phyloP scores from a whole-genome alignment of 2,888 invertebrate species.

The Coelinius sp. region DNA sequence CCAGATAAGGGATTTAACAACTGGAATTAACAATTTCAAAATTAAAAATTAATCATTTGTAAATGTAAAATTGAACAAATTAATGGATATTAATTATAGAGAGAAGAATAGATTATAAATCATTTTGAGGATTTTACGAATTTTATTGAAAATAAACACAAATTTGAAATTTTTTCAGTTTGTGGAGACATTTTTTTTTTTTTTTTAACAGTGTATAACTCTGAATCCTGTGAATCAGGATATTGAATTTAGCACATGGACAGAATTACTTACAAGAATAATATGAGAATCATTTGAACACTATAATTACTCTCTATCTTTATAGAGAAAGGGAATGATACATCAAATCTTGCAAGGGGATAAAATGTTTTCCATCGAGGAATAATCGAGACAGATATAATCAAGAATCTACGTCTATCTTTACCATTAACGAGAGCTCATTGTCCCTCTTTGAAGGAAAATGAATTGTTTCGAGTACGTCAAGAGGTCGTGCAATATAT shows the following conservation, averaged over 20 bases:
- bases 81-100: too few species aligned
- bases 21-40: too few species aligned
- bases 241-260: conserved; percentile 36
- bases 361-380: not conserved
- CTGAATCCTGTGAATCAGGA: conserved; percentile 34
- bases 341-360: not conserved
- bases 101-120: not conserved
- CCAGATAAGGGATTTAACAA: too few species aligned
- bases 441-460: not conserved
- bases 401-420: not conserved
- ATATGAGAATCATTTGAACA: conserved; percentile 2
- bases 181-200: conserved; percentile 37
- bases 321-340: not conserved
- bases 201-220: conserved; percentile 40
- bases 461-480: not conserved
- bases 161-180: conserved; percentile 23
- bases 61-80: too few species aligned
- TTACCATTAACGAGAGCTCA: not conserved
- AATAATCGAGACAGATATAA: not conserved
- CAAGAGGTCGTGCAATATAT: conserved; percentile 10
- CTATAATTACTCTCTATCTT: not conserved
- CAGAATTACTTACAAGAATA: conserved; percentile 37
- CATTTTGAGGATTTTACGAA: not conserved
- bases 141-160: conserved; percentile 2
- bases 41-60: too few species aligned